These are phyloP conservation scores for Saccopteryx bilineata DNA, from an alignment of 2,113 vertebrate species.

Conservation along the genomic window DNA sequence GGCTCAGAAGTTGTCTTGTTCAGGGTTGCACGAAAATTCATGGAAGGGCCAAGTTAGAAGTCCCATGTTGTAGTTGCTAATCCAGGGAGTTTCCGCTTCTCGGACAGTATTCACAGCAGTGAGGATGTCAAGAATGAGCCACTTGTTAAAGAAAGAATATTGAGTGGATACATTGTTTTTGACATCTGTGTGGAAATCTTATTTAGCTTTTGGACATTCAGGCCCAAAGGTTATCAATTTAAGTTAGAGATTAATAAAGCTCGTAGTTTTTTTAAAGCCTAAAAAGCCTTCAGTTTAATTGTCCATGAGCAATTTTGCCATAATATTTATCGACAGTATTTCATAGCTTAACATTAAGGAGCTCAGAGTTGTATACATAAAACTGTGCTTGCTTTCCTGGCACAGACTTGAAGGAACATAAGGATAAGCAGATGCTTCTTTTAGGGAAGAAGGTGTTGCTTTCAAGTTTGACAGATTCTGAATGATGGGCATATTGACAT, in stretches of 20 bases:
- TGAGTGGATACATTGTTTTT: slow-evolving; percentile 28
- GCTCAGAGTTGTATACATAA: slow-evolving; percentile 73
- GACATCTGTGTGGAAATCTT: slow-evolving; percentile 30
- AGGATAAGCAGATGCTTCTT: slow-evolving; percentile 82
- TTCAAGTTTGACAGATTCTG: slow-evolving; percentile 79
- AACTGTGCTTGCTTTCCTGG: slow-evolving; percentile 75
- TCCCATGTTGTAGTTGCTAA: neutral
- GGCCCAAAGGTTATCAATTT: neutral
- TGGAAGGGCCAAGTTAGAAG: neutral
- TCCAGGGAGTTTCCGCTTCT: neutral
- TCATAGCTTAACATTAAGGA: slow-evolving; percentile 73
- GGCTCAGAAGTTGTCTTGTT: neutral
- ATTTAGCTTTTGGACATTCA: slow-evolving; percentile 17
- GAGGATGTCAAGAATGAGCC: neutral
- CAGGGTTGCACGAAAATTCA: neutral
- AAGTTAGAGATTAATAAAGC: slow-evolving; percentile 24
- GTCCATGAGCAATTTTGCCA: slow-evolving; percentile 60
- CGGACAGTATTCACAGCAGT: neutral
- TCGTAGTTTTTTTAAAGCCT: slow-evolving; percentile 46
- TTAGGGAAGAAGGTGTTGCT: slow-evolving; percentile 64
- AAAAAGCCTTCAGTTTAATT: slow-evolving; percentile 39
- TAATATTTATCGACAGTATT: slow-evolving; percentile 72
- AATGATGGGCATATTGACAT: slow-evolving; percentile 80
- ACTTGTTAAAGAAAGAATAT: neutral
- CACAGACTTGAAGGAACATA: slow-evolving; percentile 76